phyloP scores from a whole-genome alignment of 2,888 invertebrate genomes.

The Gandaritis pyraliata region DNA sequence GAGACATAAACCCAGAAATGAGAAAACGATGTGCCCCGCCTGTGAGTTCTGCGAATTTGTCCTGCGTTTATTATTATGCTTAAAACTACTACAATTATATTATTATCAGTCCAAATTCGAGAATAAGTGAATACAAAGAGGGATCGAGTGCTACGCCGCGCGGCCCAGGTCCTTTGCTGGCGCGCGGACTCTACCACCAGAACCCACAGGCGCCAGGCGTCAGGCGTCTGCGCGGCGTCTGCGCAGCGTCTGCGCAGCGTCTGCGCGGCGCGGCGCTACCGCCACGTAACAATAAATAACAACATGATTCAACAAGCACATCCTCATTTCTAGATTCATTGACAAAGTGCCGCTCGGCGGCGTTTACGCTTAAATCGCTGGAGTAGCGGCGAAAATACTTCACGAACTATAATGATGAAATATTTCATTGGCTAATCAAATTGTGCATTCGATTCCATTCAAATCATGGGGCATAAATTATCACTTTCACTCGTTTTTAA shows the following conservation, averaged over 20 bases:
- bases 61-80: conserved; percentile 53
- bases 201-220: conserved; percentile 36
- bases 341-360: conserved; percentile 40
- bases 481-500: conserved; percentile 19
- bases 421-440: not conserved
- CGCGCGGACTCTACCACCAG: conserved; percentile 44
- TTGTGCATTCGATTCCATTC: conserved; percentile 10
- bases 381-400: conserved; percentile 24
- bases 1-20: conserved; percentile 59
- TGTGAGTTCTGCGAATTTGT: conserved; percentile 46
- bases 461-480: conserved; percentile 10
- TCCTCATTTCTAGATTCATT: conserved; percentile 47
- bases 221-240: too few species aligned
- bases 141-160: conserved; percentile 48
- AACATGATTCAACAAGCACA: conserved; percentile 38
- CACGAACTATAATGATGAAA: conserved; percentile 12
- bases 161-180: conserved; percentile 56
- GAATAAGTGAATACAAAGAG: conserved; percentile 48
- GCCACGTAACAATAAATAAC: conserved; percentile 37
- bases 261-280: conserved; percentile 21
- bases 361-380: conserved; percentile 32
- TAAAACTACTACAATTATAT: conserved; percentile 41
- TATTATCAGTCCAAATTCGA: conserved; percentile 44
- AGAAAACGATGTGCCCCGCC: conserved; percentile 51
- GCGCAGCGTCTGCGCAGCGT: too few species aligned